Percentiles rank a stretch among this genome's conserved stretches.
These are phyloP conservation scores for Exaiptasia diaphana DNA, from an alignment of 64 coral and sea anemone species.

Conservation along the genomic window DNA sequence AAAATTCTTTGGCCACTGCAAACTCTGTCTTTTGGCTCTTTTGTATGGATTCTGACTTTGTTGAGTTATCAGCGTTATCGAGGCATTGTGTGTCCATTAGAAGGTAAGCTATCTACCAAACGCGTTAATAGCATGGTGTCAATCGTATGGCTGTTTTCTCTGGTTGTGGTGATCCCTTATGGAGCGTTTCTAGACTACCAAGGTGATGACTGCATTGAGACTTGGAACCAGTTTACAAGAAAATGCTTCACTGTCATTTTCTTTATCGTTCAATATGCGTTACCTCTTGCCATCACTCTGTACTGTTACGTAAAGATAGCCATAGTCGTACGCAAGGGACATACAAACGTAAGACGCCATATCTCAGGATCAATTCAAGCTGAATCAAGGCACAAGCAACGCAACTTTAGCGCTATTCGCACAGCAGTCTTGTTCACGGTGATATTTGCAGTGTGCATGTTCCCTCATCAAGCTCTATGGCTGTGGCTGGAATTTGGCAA, in stretches of 20 bases:
- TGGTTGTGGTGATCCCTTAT: constrained; percentile 47
- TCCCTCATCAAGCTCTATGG: constrained; percentile 79
- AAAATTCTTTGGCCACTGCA: constrained; percentile 73
- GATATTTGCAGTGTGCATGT: constrained; percentile 79
- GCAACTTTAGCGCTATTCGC: constrained; percentile 52
- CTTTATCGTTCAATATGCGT: constrained; percentile 57
- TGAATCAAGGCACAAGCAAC: constrained; percentile 21
- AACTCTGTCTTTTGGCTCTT: constrained; percentile 47
- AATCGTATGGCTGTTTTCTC: constrained; percentile 54
- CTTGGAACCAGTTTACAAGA: constrained; percentile 19
- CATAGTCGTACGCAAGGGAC: constrained; percentile 25
- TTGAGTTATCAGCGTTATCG: constrained; percentile 64
- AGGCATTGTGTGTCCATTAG: constrained; percentile 43
- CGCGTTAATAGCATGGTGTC: not conserved
- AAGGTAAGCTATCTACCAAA: not conserved
- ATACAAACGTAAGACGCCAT: constrained; percentile 5
- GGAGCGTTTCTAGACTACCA: constrained; percentile 35
- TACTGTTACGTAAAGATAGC: constrained; percentile 66
- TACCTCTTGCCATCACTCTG: constrained; percentile 50
- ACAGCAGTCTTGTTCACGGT: constrained; percentile 57
- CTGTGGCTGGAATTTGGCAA: constrained; percentile 45
- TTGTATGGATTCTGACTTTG: constrained; percentile 65
- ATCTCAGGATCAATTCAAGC: constrained; percentile 54
- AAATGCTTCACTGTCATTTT: constrained; percentile 36
- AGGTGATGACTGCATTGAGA: constrained; percentile 55